A percentile compares a stretch with the other conserved stretches of the same genome.
phyloP scores from a whole-genome alignment of 1,140 invertebrate genomes.

The Aphelinus atriplicis region DNA sequence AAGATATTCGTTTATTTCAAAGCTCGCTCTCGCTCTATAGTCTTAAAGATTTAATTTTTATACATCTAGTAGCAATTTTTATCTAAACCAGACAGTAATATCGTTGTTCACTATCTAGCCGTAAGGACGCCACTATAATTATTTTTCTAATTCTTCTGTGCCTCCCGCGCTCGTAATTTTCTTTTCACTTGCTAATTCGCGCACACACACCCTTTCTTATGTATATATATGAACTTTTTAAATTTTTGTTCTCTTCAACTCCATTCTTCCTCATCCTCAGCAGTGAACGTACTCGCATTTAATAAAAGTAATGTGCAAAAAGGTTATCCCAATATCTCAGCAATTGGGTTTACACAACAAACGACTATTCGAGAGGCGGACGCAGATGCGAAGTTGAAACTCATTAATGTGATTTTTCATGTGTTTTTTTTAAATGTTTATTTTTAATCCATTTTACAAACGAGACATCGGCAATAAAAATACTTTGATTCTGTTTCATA shows the following conservation, averaged over 20 bases:
- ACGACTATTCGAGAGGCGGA: constrained; percentile 35
- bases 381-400: constrained; percentile 40
- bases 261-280: neutral
- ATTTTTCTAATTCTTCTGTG: constrained; percentile 9
- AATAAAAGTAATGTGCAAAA: constrained; percentile 35
- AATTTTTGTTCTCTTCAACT: too few species aligned
- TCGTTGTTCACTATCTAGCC: constrained; percentile 48
- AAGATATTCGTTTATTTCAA: constrained; percentile 46
- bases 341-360: constrained; percentile 35
- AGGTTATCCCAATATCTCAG: constrained; percentile 7
- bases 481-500: constrained; percentile 18
- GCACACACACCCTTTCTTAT: constrained; percentile 10
- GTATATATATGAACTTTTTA: too few species aligned
- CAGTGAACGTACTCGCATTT: constrained; percentile 3
- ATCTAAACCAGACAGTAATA: constrained; percentile 50
- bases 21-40: constrained; percentile 50
- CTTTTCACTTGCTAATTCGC: constrained; percentile 7
- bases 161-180: constrained; percentile 17
- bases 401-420: constrained; percentile 16
- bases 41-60: constrained; percentile 47
- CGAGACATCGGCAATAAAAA: constrained; percentile 27
- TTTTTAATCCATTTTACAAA: constrained; percentile 18
- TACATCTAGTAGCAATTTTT: constrained; percentile 53
- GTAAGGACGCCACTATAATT: constrained; percentile 41
- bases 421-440: constrained; percentile 12